Evolutionary conservation across 2,113 vertebrate genomes (phyloP), one percentile per base, ranked within the genome.

Genomic region (Poeciliopsis retropinna): DNA sequence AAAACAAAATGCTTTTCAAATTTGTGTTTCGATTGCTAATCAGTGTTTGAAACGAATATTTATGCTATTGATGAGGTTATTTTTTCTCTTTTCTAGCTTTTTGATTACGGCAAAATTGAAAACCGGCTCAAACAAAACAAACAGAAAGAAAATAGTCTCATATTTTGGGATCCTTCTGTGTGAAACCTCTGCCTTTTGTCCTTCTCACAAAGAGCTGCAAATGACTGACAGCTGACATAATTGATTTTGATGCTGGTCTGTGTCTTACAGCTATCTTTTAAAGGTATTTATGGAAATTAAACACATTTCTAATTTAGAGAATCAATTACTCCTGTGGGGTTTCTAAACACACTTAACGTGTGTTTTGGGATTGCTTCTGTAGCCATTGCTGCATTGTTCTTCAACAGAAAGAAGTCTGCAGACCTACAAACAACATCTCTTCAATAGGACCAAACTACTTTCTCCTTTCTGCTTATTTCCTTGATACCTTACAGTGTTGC

Each of bases 171-270:
- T 13, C 39, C 39, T 41, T 3, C 13, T 41, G 39, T 14, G 39
- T 28, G 13, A 41, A 41, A 65, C 27, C 17, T 30, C 11, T 30
- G 19, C 41, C 27, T 65, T 12, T 22, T 34, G 9, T 70, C 37
- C 51, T 61, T 61, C 51, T 28, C 8, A 30, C 12, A 41, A 41
- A 11, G 22, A 75, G 54, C 34, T 67, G 13, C 51, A 31, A 30
- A n/a, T 27, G 22, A 27, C 64, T 41, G 64, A 15, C 64, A 41
- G 64, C 22, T 67, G 15, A 75, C 39, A 75, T 34, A 67, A 27
- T 27, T 31, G 34, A 34, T 5, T 44, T 17, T 67, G 73, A 67
- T 60, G 57, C 25, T 17, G 41, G 66, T 41, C 28, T 41, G 14
- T 39, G 34, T 25, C 47, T 74, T 27, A 47, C 12, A 37, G 51